phyloP scores from a whole-genome alignment of 2,113 vertebrate genomes.

The Protobothrops flavoviridis region DNA sequence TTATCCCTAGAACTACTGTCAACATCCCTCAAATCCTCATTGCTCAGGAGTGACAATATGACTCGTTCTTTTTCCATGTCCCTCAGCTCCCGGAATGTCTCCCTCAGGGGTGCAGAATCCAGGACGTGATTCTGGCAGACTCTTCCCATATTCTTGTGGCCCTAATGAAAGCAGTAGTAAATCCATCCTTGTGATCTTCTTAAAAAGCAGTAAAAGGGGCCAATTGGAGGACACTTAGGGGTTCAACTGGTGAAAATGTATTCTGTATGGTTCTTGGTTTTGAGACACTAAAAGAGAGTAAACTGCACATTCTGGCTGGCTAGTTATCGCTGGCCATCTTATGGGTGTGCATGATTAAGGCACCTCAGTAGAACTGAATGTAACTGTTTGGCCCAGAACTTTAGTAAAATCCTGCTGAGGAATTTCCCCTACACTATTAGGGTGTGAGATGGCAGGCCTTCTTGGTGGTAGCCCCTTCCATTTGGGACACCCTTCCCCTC shows the following conservation, averaged over 20 bases:
- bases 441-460: background rate
- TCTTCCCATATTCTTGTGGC: background rate
- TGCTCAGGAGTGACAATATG: background rate
- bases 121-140: background rate
- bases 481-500: background rate
- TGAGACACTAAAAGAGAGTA: background rate
- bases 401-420: background rate
- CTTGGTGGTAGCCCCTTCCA: background rate
- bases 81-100: background rate
- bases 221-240: background rate
- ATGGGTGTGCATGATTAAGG: background rate
- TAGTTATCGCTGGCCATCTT: background rate
- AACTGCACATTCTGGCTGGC: background rate
- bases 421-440: background rate
- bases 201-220: background rate
- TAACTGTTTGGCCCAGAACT: background rate
- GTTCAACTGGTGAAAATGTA: background rate
- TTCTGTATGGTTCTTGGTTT: background rate
- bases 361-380: background rate
- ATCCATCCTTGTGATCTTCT: background rate
- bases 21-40: background rate
- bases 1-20: background rate
- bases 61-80: background rate
- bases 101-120: background rate
- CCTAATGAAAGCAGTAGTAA: background rate